These are phyloP conservation scores for Phoxinus dragarum DNA, from an alignment of 2,797 vertebrate species.

Conservation along the genomic window DNA sequence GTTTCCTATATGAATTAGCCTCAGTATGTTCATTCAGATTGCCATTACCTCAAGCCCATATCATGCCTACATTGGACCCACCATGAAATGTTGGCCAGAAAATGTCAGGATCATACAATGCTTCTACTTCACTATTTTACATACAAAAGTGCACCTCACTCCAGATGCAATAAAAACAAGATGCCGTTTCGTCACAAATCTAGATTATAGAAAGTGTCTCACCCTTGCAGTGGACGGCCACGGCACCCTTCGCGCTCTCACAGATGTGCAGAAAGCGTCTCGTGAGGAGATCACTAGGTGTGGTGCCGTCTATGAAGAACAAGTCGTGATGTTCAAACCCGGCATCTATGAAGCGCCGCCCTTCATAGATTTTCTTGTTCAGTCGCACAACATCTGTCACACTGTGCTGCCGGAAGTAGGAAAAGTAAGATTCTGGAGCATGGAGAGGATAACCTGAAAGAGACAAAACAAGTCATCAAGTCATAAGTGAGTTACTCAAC, in stretches of 20 bases:
- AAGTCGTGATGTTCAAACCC: slow-evolving; percentile 87
- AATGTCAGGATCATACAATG: background rate
- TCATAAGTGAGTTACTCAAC: background rate
- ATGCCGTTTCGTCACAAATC: background rate
- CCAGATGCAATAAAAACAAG: no score
- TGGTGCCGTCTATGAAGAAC: slow-evolving; percentile 88
- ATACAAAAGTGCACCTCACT: background rate
- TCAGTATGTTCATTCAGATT: no score
- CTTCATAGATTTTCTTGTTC: slow-evolving; percentile 89
- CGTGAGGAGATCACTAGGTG: slow-evolving; percentile 84
- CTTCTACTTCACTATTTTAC: background rate
- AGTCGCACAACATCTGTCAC: slow-evolving; percentile 82
- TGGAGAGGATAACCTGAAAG: slow-evolving; percentile 84
- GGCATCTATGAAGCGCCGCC: slow-evolving; percentile 84
- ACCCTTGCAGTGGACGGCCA: slow-evolving; percentile 91
- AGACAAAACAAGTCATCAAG: background rate
- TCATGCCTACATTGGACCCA: no score
- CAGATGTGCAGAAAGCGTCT: slow-evolving; percentile 85
- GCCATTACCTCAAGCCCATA: no score
- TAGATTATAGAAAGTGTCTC: background rate
- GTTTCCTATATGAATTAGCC: no score
- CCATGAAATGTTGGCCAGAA: no score
- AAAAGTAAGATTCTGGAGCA: slow-evolving; percentile 87
- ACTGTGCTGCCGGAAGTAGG: slow-evolving; percentile 86
- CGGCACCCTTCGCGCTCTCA: slow-evolving; percentile 80